Evolutionary conservation across 30 jellyfish, hydroid and myxozoan species (phyloP), one percentile per base, ranked within the genome.

Genomic region (Catostylus mosaicus): DNA sequence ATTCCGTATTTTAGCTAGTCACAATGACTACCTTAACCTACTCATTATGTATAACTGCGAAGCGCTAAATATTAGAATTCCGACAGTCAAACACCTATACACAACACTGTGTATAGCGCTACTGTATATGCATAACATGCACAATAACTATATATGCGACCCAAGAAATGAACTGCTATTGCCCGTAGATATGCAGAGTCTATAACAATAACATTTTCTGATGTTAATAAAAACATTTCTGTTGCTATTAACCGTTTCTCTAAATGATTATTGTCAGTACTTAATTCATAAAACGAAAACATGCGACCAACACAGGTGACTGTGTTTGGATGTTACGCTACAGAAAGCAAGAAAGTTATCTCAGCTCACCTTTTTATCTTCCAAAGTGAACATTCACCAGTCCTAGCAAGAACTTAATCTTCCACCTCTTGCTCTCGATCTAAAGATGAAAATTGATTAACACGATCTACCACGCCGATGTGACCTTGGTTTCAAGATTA

Each of bases 401-500:
- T n/a, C n/a, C 45, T 72, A 38, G 56, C 52, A 27, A n/a, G 24
- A 48, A 20, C 35, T 6, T 4, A 31, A 4, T 37, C 26, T 1
- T 59, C 10, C 71, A 19, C 82, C 16, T 19, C 52, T 47, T 56
- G 48, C 33, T 31, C 70, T 30, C 33, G 75, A 59, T 40, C 83
- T 80, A 79, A 69, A 82, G 80, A 69, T n/a, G 80, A 24, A 68
- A 47, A 68, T 27, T 47, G 45, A 82, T 69, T 68, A 60, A 68
- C 51, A 70, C 51, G 56, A 82, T 68, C 92, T 56, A 54, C 85
- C 75, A 37, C 72, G 71, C 66, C 82, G 69, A 56, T 47, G 52
- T 82, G 92, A 82, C 92, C 92, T 69, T 67, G 70, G 31, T 66
- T 37, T 33, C 10, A n/a, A 82, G 92, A 82, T 82, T 82, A 82